Evolutionary conservation across 2,113 vertebrate species (phyloP), one percentile per base, ranked within the genome.

Genomic region (Micronycteris hirsuta): DNA sequence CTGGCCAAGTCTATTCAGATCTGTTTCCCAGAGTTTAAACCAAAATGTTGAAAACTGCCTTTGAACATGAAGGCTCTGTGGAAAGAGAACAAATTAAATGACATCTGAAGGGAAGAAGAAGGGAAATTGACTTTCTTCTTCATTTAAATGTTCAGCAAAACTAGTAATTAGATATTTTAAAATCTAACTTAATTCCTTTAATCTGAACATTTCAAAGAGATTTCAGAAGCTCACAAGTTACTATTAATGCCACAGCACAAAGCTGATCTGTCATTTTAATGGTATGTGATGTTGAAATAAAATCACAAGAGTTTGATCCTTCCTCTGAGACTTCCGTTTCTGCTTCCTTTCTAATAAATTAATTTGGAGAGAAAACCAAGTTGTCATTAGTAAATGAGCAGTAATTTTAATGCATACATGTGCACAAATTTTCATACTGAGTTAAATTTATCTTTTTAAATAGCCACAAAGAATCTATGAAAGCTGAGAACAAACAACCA

Each of bases 121-220:
- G 36, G 56, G 33, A 90, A 84, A 93, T 41, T 84, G 67, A 76
- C 54, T 96, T 96, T 95, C 71, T 94, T 94, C 73, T 74, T 92
- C 65, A 96, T 90, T 67, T 86, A 54, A 77, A 88, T 77, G 33
- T 91, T 95, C 88, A 93, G 65, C 95, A 80, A 83, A 94, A 41
- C 1, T 38, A 58, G 38, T 86, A 89, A 93, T 96, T 94, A 86
- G 86, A 97, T 95, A 94, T 89, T 94, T 97, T 93, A 84, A 97
- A 96, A 95, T 61, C 12, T 94, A 92, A 63, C 68, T 93, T 81
- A 96, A 96, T 96, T 74, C 45, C 56, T 96, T 97, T 97, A 89
- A 95, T 94, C 77, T 86, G 61, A 94, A 93, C 38, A 52, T 97
- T 94, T 96, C 93, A 96, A 97, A 96, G 82, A 28, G 28, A 11